Percentiles rank a stretch among this genome's conserved stretches.
phyloP scores from a whole-genome alignment of 2,888 invertebrate species.

The Anthoptus insignis region DNA sequence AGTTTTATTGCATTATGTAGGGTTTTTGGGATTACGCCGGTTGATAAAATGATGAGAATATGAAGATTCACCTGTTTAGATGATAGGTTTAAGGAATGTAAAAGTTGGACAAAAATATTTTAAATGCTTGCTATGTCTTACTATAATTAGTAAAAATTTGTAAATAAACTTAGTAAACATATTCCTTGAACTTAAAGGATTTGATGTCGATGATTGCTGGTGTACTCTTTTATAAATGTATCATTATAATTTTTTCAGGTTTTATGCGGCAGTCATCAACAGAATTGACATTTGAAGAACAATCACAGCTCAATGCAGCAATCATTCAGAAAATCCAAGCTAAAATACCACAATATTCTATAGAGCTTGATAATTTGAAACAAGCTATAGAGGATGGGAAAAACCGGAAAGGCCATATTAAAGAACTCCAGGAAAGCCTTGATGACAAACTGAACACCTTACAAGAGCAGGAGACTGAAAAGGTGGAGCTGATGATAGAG shows the following conservation, averaged over 20 bases:
- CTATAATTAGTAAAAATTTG: too few species aligned
- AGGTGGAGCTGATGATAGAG: constrained; percentile 78
- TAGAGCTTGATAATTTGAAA: constrained; percentile 66
- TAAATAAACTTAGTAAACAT: too few species aligned
- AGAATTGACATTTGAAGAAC: constrained; percentile 77
- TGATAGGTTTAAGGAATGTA: too few species aligned
- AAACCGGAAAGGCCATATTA: constrained; percentile 60
- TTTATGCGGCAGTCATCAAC: constrained; percentile 68
- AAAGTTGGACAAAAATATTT: too few species aligned
- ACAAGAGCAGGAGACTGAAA: constrained; percentile 74
- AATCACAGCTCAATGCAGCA: constrained; percentile 74
- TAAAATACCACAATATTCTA: constrained; percentile 66
- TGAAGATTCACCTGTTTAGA: too few species aligned
- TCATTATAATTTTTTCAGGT: constrained; percentile 60
- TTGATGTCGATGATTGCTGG: too few species aligned
- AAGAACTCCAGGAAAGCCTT: constrained; percentile 67
- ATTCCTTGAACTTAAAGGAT: too few species aligned
- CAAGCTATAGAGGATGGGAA: constrained; percentile 51
- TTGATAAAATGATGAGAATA: too few species aligned
- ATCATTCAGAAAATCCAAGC: constrained; percentile 70
- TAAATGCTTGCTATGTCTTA: too few species aligned
- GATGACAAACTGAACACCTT: constrained; percentile 70
- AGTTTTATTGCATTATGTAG: too few species aligned
- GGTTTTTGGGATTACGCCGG: too few species aligned
- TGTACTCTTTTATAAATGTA: background rate